Evolutionary conservation across 2,113 vertebrate species (phyloP), one percentile per base, ranked within the genome.

Genomic region (Pavo muticus): DNA sequence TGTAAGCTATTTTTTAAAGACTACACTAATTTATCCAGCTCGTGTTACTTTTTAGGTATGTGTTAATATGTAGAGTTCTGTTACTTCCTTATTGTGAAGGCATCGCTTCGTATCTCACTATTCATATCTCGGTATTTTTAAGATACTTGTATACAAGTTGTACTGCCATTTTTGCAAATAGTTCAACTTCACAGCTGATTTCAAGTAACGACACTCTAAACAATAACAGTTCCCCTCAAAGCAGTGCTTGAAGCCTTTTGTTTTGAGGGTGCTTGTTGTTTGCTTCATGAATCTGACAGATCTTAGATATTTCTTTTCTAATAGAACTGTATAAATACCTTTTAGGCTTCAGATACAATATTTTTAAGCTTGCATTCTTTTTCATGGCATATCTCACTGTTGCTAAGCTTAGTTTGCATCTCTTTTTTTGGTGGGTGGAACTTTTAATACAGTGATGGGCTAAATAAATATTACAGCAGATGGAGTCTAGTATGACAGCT

Each of bases 401-500:
- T 98, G 98, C 97, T 98, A 98, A 97, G 96, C 97, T 97, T 93
- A 96, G 89, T 97, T 96, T 97, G 88, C 97, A 97, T 96, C 88
- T 88, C 79, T 95, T 94, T 54, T 76, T 97, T 97, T 97, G 94
- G 87, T 92, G 96, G 97, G 95, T 97, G 74, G 93, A 96, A 78
- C 93, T 95, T 96, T 96, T 91, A 96, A 48, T 96, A 91, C 87
- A 40, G 90, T 92, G 86, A 85, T 92, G 78, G 93, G 88, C 94
- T 93, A 96, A 61, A 68, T 90, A 87, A 88, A 84, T 61, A 77
- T 94, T 96, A 94, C 95, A 97, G 73, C 94, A 97, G 92, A 88
- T 96, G 95, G 91, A 97, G 97, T 97, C 97, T 95, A 97, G 97
- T 98, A 98, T 97, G 97, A 96, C 97, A 98, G 97, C 97, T 97